Percentiles rank a stretch among this genome's conserved stretches.
These are phyloP conservation scores for Phoxinus phoxinus DNA, from an alignment of 2,113 vertebrate species.

Conservation along the genomic window DNA sequence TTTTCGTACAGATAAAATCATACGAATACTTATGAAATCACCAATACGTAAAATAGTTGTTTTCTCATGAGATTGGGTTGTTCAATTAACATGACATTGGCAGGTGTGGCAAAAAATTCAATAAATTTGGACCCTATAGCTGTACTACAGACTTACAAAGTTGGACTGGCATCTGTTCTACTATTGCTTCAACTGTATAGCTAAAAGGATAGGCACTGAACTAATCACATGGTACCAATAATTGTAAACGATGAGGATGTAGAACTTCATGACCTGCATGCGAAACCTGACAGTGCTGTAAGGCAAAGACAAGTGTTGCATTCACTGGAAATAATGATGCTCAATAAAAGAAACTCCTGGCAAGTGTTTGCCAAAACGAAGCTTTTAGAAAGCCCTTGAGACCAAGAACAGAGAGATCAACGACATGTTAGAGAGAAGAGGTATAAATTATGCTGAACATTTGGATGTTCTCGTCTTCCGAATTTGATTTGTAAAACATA, in stretches of 20 bases:
- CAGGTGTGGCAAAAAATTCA: neutral
- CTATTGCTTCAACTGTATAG: conserved; percentile 19
- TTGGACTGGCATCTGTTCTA: conserved; percentile 1
- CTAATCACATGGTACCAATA: conserved; percentile 11
- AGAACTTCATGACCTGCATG: conserved; percentile 19
- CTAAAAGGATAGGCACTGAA: neutral
- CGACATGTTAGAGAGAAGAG: conserved; percentile 57
- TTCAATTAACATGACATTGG: neutral
- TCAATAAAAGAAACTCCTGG: conserved; percentile 38
- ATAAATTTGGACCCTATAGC: neutral
- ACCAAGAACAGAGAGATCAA: conserved; percentile 56
- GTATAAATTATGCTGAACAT: conserved; percentile 70
- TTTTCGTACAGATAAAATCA: neutral
- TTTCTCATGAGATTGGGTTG: neutral
- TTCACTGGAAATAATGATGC: conserved; percentile 51
- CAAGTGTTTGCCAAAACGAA: conserved; percentile 31
- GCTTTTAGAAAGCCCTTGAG: conserved; percentile 22
- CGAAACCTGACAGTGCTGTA: neutral
- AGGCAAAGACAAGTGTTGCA: conserved; percentile 29
- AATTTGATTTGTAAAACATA: conserved; percentile 74
- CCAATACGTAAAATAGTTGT: neutral
- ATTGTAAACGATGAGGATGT: conserved; percentile 10
- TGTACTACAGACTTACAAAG: neutral
- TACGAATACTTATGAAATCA: neutral
- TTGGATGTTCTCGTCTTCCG: conserved; percentile 70